Evolutionary conservation across 2,797 vertebrate species (phyloP), one percentile per base, ranked within the genome.

Genomic region (Falco cherrug): DNA sequence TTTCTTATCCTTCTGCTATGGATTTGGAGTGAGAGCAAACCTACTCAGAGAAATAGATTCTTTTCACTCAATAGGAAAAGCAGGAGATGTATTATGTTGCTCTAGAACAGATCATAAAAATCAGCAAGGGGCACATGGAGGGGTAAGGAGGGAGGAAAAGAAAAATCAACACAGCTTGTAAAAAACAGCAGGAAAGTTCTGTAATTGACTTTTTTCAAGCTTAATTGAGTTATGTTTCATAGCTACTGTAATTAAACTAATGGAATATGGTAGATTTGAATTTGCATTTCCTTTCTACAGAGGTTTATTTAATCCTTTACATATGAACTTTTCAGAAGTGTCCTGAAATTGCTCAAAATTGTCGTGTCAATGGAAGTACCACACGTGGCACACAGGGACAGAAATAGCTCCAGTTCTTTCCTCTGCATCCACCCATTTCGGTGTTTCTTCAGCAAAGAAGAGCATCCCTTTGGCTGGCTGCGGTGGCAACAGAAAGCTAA

Each of bases 221-320:
- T 83, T 92, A 96, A 97, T 93, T 87, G 82, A 95, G 85, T 95
- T 95, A 93, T 59, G 92, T 84, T 94, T 96, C 97, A 93, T 85
- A 94, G 93, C 92, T 91, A 75, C 93, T 96, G 92, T 96, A 96
- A 96, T 96, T 96, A 97, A 89, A 90, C 59, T 88, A 95, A 77
- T 56, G 91, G 73, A 93, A 78, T 77, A 86, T 3, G 35, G 61
- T 91, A 77, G 43, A 79, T 89, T 92, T 92, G 53, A 83, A 94
- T 93, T 95, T 91, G 41, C 70, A 79, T 96, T 96, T 93, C 67
- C 84, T 88, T 96, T 91, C 70, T 87, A 29, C 35, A 57, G 79
- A 88, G 48, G 48, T 60, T 95, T 86, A 6, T 64, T 91, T 73
- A 91, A 92, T 94, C 43, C 9, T 82, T 78, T 76, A 33, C 0